Percentiles rank a stretch among this genome's conserved stretches.
These are phyloP conservation scores for Ceramica pisi DNA, from an alignment of 2,888 invertebrate genomes.

Conservation along the genomic window DNA sequence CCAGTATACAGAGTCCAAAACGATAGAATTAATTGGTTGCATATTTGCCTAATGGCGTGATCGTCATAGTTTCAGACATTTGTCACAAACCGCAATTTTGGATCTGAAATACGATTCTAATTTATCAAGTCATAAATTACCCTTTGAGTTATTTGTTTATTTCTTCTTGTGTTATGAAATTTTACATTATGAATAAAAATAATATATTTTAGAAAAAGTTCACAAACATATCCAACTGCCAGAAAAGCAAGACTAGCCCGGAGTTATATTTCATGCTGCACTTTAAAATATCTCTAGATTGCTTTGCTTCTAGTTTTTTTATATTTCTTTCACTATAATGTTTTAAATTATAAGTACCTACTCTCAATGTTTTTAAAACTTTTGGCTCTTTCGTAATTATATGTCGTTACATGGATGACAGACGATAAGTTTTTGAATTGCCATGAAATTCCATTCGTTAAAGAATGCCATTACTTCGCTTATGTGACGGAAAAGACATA, in stretches of 20 bases:
- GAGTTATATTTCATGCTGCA: constrained; percentile 70
- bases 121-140: constrained; percentile 8
- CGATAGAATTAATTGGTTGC: constrained; percentile 33
- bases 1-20: constrained; percentile 14
- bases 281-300: constrained; percentile 66
- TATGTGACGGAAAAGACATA: constrained; percentile 30
- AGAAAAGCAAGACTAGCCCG: constrained; percentile 63
- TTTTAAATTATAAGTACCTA: not conserved
- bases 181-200: constrained; percentile 16
- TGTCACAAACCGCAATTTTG: constrained; percentile 18
- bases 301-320: constrained; percentile 59
- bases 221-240: constrained; percentile 48
- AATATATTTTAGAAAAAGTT: constrained; percentile 30
- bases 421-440: no score
- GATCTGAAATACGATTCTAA: constrained; percentile 19
- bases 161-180: not conserved
- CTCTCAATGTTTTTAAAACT: not conserved
- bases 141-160: not conserved
- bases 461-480: not conserved
- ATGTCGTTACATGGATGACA: not conserved
- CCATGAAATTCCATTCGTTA: not conserved
- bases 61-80: constrained; percentile 14
- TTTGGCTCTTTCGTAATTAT: not conserved
- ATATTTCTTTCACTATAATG: not conserved
- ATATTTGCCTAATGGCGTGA: constrained; percentile 31